A percentile compares a stretch with the other conserved stretches of the same genome.
Conservation (phyloP, 2,888 invertebrate species). For the Agrypnus murinus region DNA sequence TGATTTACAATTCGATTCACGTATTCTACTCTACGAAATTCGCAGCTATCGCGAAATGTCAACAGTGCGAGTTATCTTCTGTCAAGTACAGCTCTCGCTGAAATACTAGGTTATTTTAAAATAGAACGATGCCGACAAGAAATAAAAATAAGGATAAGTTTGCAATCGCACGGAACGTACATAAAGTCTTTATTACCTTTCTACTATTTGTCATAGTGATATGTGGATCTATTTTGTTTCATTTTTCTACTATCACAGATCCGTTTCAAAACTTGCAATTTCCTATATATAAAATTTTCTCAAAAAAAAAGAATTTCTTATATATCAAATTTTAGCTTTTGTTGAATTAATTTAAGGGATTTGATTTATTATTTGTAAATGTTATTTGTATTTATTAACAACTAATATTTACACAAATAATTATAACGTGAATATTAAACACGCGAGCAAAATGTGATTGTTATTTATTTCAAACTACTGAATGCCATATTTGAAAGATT, state of each 20-base stretch:
- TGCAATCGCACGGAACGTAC: constrained; percentile 39
- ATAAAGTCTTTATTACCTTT: constrained; percentile 37
- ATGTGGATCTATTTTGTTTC: constrained; percentile 35
- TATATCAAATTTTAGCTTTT: no score
- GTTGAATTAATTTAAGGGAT: no score
- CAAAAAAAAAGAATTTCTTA: no score
- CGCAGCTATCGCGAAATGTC: constrained; percentile 49
- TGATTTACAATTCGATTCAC: constrained; percentile 47
- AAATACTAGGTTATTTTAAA: constrained; percentile 44
- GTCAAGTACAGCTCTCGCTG: constrained; percentile 46
- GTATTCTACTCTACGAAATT: constrained; percentile 46
- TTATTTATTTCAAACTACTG: no score
- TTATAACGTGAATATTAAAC: no score
- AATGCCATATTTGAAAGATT: no score
- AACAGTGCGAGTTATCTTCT: constrained; percentile 48
- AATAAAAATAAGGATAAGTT: constrained; percentile 42
- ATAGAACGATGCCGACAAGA: constrained; percentile 27
- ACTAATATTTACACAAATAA: no score
- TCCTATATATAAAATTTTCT: neutral
- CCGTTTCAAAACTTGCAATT: constrained; percentile 7
- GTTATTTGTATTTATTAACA: no score
- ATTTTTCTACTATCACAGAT: constrained; percentile 12
- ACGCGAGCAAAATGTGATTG: no score
- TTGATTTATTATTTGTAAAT: no score
- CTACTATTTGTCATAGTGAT: constrained; percentile 40